phyloP scores from a whole-genome alignment of 2,888 invertebrate species.

The Eristalis arbustorum region DNA sequence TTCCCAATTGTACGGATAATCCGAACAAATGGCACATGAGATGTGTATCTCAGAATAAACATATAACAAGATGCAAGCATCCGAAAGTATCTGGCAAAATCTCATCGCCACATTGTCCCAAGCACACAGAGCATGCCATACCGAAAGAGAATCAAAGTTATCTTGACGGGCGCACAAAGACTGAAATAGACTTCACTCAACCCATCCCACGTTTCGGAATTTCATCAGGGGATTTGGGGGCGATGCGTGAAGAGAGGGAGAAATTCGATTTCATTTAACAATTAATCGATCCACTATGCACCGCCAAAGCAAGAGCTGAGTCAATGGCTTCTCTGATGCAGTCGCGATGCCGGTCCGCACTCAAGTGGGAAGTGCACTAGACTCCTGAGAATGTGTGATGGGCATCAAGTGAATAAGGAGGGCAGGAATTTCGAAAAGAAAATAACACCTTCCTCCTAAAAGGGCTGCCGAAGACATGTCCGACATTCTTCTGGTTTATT shows the following conservation, averaged over 20 bases:
- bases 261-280: conserved; percentile 44
- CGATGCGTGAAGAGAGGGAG: not conserved
- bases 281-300: conserved; percentile 48
- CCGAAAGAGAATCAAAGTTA: not conserved
- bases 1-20: not conserved
- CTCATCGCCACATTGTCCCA: conserved; percentile 13
- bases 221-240: not conserved
- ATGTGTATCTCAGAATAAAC: conserved; percentile 22
- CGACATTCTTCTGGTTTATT: not conserved
- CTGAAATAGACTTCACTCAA: conserved; percentile 41
- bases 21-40: conserved; percentile 34
- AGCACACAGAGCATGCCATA: conserved; percentile 26
- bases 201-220: conserved; percentile 4
- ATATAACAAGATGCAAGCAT: conserved; percentile 35
- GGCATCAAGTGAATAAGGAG: not conserved
- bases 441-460: not conserved
- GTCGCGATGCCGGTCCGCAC: conserved; percentile 6
- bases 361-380: conserved; percentile 13
- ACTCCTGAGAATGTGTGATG: conserved; percentile 19
- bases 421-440: not conserved
- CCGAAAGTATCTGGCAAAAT: conserved; percentile 33
- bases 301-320: not conserved
- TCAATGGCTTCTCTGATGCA: conserved; percentile 24
- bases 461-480: not conserved
- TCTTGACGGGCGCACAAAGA: not conserved